Conservation (phyloP, 2,888 invertebrate genomes). For the Heliconius ethilla region DNA sequence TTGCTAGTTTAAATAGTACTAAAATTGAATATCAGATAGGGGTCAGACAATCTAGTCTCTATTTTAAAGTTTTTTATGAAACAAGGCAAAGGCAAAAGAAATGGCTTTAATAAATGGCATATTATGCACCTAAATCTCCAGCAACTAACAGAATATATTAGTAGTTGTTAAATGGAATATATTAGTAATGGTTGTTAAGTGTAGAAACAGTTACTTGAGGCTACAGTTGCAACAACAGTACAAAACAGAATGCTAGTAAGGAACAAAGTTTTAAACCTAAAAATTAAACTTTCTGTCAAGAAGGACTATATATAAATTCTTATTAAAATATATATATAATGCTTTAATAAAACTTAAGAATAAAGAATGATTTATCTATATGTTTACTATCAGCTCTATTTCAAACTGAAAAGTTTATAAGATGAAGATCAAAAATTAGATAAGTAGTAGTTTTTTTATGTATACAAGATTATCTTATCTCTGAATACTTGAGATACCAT, state of each 20-base stretch:
- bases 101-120: background rate
- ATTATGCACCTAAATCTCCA: background rate
- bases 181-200: background rate
- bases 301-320: background rate
- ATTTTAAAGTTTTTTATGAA: too few relatives aligned
- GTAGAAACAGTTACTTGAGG: conserved; percentile 2
- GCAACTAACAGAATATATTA: background rate
- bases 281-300: background rate
- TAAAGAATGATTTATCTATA: background rate
- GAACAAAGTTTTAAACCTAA: background rate
- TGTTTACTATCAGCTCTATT: background rate
- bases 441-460: conserved; percentile 13
- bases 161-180: conserved; percentile 1
- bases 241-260: background rate
- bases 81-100: background rate
- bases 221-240: background rate
- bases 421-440: conserved; percentile 25
- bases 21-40: too few relatives aligned
- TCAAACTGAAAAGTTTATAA: background rate
- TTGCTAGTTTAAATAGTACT: too few relatives aligned
- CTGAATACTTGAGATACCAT: conserved; percentile 8
- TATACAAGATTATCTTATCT: conserved; percentile 33
- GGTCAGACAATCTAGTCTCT: too few relatives aligned
- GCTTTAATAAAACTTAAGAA: background rate
- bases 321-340: background rate